Evolutionary conservation across 2,888 invertebrate species (phyloP), one percentile per base, ranked within the genome.

Genomic region (Neoitamus cyanurus): DNA sequence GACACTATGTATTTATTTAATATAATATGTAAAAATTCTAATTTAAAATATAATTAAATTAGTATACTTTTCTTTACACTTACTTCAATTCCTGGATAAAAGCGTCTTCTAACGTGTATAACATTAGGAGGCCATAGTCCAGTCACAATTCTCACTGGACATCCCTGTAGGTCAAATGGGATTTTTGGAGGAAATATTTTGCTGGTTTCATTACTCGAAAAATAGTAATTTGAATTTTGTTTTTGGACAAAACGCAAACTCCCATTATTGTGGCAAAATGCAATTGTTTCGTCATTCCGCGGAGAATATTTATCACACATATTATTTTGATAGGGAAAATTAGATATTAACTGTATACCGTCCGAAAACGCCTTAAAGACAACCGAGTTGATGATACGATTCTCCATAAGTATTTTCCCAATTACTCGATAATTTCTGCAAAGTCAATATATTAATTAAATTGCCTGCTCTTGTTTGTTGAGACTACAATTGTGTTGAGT

Each of bases 121-220:
- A 86, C 85, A 82, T 86, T 84, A 11, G 86, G 86, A 11, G 86
- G 86, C 84, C 85, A 86, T 9, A 86, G 46, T 20, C 86, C 86
- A 42, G 86, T 86, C 2, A 85, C 85, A 46, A 86, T 84, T 73
- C 37, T 58, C 9, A 86, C 31, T 82, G 36, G 34, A 80, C 86
- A 86, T 13, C 36, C 30, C 4, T 84, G 72, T 4, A 86, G 69
- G 73, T 84, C 70, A 4, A 15, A 20, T 20, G 86, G 86, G 9
- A 86, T 75, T 85, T 86, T 86, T 9, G 84, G 37, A 13, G 84
- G 84, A 48, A 77, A 86, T 20, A 84, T 25, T 28, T 69, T 30
- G 25, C 78, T 86, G 2, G 25, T 31, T 48, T n/a, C 13, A 30
- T 15, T 36, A 4, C 6, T 7, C 1, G 36, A 34, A 70, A 75